Base-by-base conservation (phyloP, 2,113 vertebrate species). In the Smithornis capensis region DNA sequence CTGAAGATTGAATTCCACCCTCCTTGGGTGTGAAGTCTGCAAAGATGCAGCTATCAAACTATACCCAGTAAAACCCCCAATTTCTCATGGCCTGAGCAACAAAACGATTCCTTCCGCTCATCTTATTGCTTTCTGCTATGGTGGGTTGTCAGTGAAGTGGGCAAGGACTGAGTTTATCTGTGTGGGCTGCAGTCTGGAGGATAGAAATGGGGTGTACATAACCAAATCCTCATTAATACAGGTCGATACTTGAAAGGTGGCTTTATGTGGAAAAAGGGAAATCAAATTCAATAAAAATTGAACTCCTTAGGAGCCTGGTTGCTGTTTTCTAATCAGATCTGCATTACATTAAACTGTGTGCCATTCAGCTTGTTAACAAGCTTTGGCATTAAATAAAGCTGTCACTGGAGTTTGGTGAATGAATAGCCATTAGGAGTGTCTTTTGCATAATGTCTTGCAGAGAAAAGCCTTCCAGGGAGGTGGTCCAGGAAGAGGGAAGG, bases 321-420 rank as follows among this genome's bases (percentile, higher is more conserved):
- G 95, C 64, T 95, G 96, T 98, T 98, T 98, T 98, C 98, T 97
- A 96, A 97, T 97, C 96, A 93, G 83, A 98, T 98, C 98, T 98
- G 94, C 98, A 98, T 98, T 97, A 97, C 98, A 98, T 97, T 98
- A 96, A 97, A 95, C 87, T 18, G 80, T 80, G 83, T 73, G 86
- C 97, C 96, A 96, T 98, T 98, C 97, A 96, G 93, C 97, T 97
- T 98, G 97, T 98, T 98, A 98, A 98, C 97, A 98, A 98, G 98
- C 96, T 95, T 90, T 97, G 95, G 94, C 90, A 91, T 98, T 97
- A 98, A 98, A 98, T 97, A 98, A 98, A 98, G 97, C 97, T 95
- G 95, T 98, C 97, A 96, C 86, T 90, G 92, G 42, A 81, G 92
- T 95, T 90, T 56, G 96, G 96, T 95, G 96, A 96, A 93, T 97